These are phyloP conservation scores for Maconellicoccus hirsutus DNA, from an alignment of 1,140 invertebrate species.

Conservation along the genomic window DNA sequence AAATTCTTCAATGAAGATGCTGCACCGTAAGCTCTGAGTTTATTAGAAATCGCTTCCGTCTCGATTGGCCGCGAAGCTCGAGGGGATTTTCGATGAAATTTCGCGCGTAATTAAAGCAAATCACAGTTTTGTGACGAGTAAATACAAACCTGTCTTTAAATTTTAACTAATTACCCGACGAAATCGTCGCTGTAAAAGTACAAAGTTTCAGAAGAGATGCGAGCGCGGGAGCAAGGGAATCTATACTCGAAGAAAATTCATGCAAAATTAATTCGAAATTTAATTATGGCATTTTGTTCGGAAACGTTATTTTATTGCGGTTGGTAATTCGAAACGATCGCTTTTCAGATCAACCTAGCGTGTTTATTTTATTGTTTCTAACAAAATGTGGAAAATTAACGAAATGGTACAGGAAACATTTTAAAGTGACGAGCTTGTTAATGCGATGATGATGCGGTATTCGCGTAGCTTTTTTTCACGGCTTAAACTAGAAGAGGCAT, in stretches of 20 bases:
- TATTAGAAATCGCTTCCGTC: too few species aligned
- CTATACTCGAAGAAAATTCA: not conserved
- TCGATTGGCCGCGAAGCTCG: too few species aligned
- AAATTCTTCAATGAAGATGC: not conserved
- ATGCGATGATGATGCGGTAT: not conserved
- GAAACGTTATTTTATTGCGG: not conserved
- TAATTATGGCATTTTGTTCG: not conserved
- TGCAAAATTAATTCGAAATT: not conserved
- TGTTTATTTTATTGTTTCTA: not conserved
- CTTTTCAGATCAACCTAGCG: not conserved
- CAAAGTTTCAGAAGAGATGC: too few species aligned
- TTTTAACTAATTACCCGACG: too few species aligned
- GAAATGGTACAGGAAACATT: not conserved
- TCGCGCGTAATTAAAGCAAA: too few species aligned
- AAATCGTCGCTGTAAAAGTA: too few species aligned
- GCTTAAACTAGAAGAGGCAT: too few species aligned
- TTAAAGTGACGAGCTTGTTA: not conserved
- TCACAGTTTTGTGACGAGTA: too few species aligned
- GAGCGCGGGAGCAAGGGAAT: too few species aligned
- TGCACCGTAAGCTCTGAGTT: not conserved
- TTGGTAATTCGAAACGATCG: not conserved
- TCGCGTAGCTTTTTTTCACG: too few species aligned
- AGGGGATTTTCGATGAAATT: too few species aligned
- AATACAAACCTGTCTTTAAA: too few species aligned
- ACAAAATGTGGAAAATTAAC: not conserved